Conservation (phyloP, 2,797 vertebrate species). For the Luscinia megarhynchos region DNA sequence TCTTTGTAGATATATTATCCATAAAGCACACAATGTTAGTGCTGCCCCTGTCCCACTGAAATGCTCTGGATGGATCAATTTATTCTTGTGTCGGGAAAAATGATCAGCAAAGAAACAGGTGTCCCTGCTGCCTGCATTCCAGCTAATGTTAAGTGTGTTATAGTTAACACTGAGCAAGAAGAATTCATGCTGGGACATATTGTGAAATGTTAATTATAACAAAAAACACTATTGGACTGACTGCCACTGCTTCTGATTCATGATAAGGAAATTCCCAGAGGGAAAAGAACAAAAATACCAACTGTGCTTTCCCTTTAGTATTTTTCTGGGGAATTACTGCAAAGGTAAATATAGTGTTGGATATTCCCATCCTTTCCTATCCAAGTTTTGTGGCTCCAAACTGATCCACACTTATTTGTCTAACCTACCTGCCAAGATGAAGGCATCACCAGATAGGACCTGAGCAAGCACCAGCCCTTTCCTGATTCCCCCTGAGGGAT, state of each 20-base stretch:
- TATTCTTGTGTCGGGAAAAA: not conserved
- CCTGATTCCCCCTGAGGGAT: not conserved
- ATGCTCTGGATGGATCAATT: not conserved
- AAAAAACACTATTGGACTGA: not conserved
- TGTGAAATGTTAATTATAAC: slow-evolving; percentile 25
- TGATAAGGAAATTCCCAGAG: not conserved
- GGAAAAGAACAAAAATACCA: not conserved
- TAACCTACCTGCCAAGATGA: not conserved
- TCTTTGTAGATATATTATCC: not conserved
- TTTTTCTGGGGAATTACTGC: not conserved
- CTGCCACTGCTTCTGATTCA: not conserved
- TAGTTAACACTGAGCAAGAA: not conserved
- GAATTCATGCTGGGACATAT: not conserved
- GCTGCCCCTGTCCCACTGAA: not conserved
- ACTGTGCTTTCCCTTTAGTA: not conserved
- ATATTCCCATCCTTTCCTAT: not conserved
- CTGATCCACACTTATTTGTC: not conserved
- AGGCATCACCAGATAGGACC: not conserved
- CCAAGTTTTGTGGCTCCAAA: not conserved
- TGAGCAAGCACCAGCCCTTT: not conserved
- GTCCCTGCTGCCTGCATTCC: not conserved
- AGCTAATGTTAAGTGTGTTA: not conserved
- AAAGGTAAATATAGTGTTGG: not conserved
- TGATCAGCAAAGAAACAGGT: not conserved
- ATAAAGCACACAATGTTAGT: not conserved